Evolutionary conservation across 2,888 invertebrate species (phyloP).

Genomic region (Drosophila putrida): DNA sequence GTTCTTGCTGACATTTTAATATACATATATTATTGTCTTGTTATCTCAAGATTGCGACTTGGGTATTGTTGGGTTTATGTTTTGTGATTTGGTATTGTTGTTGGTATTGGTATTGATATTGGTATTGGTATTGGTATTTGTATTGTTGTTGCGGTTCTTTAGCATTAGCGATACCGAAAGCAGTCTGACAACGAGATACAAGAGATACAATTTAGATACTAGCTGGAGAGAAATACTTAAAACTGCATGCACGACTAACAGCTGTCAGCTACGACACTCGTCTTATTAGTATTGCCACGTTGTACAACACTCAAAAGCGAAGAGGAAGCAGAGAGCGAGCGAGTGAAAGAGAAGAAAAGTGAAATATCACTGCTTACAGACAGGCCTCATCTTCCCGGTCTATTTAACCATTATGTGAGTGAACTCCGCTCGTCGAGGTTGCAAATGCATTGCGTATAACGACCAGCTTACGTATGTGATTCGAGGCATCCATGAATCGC

Average conservation of each 20-base stretch:
- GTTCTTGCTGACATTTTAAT: background rate
- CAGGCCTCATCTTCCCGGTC: background rate
- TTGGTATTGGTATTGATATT: constrained; percentile 21
- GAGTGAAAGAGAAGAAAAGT: background rate
- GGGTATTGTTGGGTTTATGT: constrained; percentile 33
- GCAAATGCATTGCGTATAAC: constrained; percentile 81
- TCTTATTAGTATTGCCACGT: constrained; percentile 33
- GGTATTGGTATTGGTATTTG: constrained; percentile 39
- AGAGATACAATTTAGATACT: constrained; percentile 60
- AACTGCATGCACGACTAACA: constrained; percentile 29
- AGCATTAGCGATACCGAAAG: constrained; percentile 70
- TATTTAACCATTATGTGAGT: constrained; percentile 71
- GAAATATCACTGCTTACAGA: constrained; percentile 43
- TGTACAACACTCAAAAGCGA: constrained; percentile 63
- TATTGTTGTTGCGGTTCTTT: constrained; percentile 56
- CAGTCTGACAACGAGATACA: constrained; percentile 73
- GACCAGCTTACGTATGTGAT: constrained; percentile 81
- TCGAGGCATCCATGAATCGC: constrained; percentile 81
- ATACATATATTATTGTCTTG: background rate
- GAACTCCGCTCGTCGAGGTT: constrained; percentile 57
- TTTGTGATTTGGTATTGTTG: constrained; percentile 33
- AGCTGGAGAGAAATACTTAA: constrained; percentile 13
- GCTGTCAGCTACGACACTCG: constrained; percentile 17
- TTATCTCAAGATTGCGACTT: constrained; percentile 4
- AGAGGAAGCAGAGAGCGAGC: constrained; percentile 29